A percentile compares a stretch with the other conserved stretches of the same genome.
These are phyloP conservation scores for Ciconia maguari DNA, from an alignment of 2,113 vertebrate genomes.

Conservation along the genomic window DNA sequence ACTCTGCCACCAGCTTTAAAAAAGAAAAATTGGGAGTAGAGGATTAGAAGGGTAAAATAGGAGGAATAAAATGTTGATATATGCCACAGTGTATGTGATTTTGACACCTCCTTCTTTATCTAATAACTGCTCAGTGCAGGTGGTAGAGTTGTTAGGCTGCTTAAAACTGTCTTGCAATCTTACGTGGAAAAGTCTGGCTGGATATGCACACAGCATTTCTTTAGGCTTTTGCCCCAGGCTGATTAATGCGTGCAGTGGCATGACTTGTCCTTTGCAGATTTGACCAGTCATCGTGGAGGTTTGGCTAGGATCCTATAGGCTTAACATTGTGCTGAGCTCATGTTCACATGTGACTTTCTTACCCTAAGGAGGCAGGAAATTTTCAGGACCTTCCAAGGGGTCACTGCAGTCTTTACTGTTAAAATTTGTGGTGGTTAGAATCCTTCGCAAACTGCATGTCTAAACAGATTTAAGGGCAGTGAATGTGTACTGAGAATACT, in stretches of 20 bases:
- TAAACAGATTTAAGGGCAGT: background rate
- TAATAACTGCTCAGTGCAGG: background rate
- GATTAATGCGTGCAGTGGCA: fast-evolving
- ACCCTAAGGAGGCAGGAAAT: background rate
- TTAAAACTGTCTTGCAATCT: background rate
- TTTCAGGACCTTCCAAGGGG: background rate
- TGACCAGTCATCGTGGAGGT: background rate
- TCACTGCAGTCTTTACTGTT: background rate
- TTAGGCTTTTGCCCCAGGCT: background rate
- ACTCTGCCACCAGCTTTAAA: background rate
- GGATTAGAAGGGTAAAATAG: background rate
- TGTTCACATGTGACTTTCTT: background rate
- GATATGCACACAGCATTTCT: background rate
- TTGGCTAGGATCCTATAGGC: background rate
- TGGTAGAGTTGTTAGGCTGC: background rate
- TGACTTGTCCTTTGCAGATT: background rate
- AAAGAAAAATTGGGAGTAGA: background rate
- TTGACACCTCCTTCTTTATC: background rate
- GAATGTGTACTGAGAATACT: background rate
- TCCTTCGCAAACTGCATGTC: background rate
- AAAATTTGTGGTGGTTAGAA: background rate
- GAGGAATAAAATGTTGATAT: background rate
- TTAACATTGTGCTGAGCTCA: background rate
- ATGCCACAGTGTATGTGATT: background rate
- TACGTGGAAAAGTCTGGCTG: background rate